Base-by-base conservation (phyloP, 1,140 invertebrate genomes). In the Philotrypesis tridentata region DNA sequence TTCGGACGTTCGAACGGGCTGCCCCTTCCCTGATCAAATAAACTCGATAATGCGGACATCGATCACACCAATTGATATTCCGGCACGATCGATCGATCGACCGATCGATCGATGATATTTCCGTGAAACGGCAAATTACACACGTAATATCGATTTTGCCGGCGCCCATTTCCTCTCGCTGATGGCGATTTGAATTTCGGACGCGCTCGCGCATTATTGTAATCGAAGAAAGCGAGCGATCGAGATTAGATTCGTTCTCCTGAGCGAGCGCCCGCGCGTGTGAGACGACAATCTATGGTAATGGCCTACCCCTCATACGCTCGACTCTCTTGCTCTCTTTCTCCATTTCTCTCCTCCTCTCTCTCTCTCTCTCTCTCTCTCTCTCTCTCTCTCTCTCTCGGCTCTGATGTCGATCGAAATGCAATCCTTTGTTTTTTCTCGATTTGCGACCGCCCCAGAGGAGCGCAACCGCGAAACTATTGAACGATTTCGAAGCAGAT, bases 381-480 rank as follows among this genome's bases (percentile, higher is more conserved):
- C n/a, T n/a, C n/a, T n/a, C n/a, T n/a, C n/a, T 5, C 33, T 5
- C 33, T 37, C 33, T 37, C 3, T 9, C 33, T 86, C 78, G 6
- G 11, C 17, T 68, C 37, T 61, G 75, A 48, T 78, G 65, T 68
- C 75, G 75, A 78, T 85, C 82, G 80, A 83, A 83, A n/a, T 82
- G 82, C 79, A 84, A 85, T 85, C 84, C 76, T 55, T 84, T 84
- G 82, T 86, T 85, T 55, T 84, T 86, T 86, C 73, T 85, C 70
- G 82, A 82, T 85, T 88, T 86, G 67, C 82, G 84, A 82, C 82
- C 48, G 61, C 17, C 74, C 80, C 75, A 73, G n/a, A 48, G 75
- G 48, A 72, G 71, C 82, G 82, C 82, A 83, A 65, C 61, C 31
- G 77, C 63, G 77, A 71, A 79, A 79, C 77, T 71, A 79, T 79